Evolutionary conservation across 2,797 vertebrate species (phyloP).

Genomic region (Lepilemur septentrionalis): DNA sequence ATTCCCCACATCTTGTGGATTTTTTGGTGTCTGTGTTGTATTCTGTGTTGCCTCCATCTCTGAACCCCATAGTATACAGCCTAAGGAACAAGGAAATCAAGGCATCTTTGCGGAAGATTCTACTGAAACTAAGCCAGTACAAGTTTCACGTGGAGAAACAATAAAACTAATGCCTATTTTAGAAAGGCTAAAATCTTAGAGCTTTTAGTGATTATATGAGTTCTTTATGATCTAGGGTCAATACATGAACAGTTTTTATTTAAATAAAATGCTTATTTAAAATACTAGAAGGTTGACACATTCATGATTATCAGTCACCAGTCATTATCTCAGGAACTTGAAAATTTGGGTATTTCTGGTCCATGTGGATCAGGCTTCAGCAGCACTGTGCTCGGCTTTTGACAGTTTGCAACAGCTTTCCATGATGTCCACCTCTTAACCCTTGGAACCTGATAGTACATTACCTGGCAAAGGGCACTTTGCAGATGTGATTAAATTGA

Average conservation of each 20-base stretch:
- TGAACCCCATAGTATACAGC: not conserved
- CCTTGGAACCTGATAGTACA: not conserved
- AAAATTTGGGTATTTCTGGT: not conserved
- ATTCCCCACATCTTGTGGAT: not conserved
- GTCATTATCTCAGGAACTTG: not conserved
- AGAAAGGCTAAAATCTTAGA: not conserved
- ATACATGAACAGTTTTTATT: not conserved
- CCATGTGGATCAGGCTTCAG: not conserved
- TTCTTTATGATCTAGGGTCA: not conserved
- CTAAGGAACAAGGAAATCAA: not conserved
- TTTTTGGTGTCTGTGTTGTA: not conserved
- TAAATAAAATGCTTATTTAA: not conserved
- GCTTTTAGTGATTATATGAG: not conserved
- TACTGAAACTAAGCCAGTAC: not conserved
- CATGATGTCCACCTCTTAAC: not conserved
- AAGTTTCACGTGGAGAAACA: not conserved
- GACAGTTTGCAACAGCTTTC: not conserved
- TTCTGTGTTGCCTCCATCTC: not conserved
- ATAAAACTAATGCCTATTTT: not conserved
- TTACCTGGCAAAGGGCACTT: not conserved
- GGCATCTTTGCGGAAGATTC: not conserved
- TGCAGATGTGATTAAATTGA: too few species aligned
- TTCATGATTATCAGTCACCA: not conserved
- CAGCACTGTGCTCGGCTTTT: not conserved
- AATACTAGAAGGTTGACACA: not conserved